Conservation (phyloP, 2,113 vertebrate genomes). For the Pandion haliaetus region DNA sequence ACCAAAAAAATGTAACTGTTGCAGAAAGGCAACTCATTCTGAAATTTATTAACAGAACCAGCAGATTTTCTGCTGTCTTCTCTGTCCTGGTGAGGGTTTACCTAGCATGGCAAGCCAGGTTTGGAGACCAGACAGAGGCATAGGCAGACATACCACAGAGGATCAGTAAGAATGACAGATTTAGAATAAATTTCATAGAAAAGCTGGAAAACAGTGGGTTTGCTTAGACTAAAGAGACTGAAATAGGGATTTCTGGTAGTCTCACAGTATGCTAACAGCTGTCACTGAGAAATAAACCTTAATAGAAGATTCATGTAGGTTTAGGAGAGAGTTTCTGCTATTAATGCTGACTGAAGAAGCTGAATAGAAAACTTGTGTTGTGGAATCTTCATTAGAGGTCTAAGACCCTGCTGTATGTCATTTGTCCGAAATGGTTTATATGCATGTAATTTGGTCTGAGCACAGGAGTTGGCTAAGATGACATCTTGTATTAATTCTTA, state of each 20-base stretch:
- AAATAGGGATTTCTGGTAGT: not conserved
- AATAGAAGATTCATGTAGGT: not conserved
- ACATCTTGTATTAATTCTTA: not conserved
- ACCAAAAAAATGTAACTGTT: not conserved
- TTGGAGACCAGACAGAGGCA: not conserved
- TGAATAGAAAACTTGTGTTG: not conserved
- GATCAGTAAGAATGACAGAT: not conserved
- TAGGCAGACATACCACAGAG: not conserved
- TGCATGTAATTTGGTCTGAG: not conserved
- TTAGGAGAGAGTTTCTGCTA: not conserved
- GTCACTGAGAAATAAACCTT: not conserved
- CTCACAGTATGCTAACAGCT: not conserved
- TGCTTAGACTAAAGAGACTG: not conserved
- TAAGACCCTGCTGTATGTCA: not conserved
- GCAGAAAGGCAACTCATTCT: not conserved
- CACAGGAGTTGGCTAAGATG: not conserved
- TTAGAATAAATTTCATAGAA: not conserved
- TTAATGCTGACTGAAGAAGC: not conserved
- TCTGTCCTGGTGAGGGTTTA: not conserved
- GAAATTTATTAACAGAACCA: not conserved
- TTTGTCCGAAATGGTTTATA: not conserved
- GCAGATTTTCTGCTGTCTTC: not conserved
- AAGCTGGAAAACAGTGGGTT: not conserved
- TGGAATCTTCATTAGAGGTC: not conserved
- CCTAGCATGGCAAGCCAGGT: not conserved